A percentile compares a stretch with the other conserved stretches of the same genome.
phyloP scores from a whole-genome alignment of 2,797 vertebrate genomes.

The Argyrosomus regius region DNA sequence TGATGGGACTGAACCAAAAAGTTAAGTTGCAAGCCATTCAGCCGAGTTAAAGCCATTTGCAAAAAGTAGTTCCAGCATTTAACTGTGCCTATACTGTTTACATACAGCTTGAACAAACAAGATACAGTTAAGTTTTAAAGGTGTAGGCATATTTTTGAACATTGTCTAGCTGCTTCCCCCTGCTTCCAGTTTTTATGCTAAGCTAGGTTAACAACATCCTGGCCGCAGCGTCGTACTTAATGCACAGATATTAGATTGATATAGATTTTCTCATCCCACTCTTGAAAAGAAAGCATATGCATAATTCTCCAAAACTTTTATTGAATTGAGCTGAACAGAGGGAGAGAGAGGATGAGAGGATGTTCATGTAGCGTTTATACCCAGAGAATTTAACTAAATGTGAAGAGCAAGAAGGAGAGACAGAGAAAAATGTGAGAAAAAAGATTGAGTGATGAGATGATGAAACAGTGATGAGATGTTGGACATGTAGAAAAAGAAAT shows the following conservation, averaged over 20 bases:
- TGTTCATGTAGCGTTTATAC: constrained; percentile 18
- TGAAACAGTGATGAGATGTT: constrained; percentile 46
- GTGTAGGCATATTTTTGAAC: not conserved
- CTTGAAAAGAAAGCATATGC: not conserved
- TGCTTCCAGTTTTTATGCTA: not conserved
- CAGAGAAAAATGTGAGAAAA: not conserved
- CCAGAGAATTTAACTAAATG: not conserved
- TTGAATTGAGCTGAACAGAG: not conserved
- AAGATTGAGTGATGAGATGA: constrained; percentile 31
- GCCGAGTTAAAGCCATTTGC: not conserved
- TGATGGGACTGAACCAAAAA: not conserved
- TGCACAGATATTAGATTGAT: not conserved
- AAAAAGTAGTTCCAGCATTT: not conserved
- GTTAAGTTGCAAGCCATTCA: not conserved
- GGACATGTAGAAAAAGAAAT: constrained; percentile 28
- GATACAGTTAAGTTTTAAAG: not conserved
- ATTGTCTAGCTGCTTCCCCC: not conserved
- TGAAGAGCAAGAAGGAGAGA: not conserved
- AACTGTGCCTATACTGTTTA: not conserved
- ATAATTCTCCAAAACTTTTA: not conserved
- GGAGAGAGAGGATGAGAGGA: constrained; percentile 1
- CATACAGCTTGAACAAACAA: not conserved
- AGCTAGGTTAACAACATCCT: not conserved
- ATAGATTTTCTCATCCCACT: not conserved
- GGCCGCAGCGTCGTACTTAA: not conserved